A percentile compares a stretch with the other conserved stretches of the same genome.
phyloP scores from a whole-genome alignment of 2,888 invertebrate species.

The Agrotis puta region DNA sequence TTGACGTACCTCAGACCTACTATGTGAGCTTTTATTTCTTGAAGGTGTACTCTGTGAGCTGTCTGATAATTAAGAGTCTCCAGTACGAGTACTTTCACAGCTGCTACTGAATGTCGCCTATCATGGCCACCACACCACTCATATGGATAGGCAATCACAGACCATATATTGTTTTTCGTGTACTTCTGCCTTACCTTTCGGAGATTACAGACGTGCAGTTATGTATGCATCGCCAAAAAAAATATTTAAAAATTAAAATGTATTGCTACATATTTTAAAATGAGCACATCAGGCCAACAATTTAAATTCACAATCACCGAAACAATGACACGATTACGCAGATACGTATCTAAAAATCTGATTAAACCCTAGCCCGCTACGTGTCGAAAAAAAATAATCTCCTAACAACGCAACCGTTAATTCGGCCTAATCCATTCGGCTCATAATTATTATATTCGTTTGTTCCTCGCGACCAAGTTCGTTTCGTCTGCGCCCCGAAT shows the following conservation, averaged over 20 bases:
- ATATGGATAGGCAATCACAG: background rate
- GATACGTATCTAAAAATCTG: conserved; percentile 66
- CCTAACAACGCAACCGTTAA: conserved; percentile 79
- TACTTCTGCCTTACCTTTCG: background rate
- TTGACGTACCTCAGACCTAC: background rate
- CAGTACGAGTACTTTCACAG: too few species aligned
- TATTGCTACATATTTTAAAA: conserved; percentile 42
- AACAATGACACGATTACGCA: conserved; percentile 60
- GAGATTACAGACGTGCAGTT: background rate
- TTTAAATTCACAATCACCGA: conserved; percentile 39
- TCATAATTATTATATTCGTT: conserved; percentile 90
- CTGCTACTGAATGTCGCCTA: too few species aligned
- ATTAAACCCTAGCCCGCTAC: conserved; percentile 66
- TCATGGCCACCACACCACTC: background rate
- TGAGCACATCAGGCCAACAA: conserved; percentile 8
- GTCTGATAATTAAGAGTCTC: too few species aligned
- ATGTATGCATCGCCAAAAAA: background rate
- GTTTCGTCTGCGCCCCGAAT: conserved; percentile 86
- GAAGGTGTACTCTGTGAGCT: background rate
- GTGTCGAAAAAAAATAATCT: conserved; percentile 76
- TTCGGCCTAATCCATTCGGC: conserved; percentile 84
- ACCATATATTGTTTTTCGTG: background rate
- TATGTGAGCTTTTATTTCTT: background rate
- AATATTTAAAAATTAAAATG: background rate
- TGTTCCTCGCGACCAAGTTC: conserved; percentile 83